These are phyloP conservation scores for Ametastegia equiseti DNA, from an alignment of 2,888 invertebrate species.

Conservation along the genomic window DNA sequence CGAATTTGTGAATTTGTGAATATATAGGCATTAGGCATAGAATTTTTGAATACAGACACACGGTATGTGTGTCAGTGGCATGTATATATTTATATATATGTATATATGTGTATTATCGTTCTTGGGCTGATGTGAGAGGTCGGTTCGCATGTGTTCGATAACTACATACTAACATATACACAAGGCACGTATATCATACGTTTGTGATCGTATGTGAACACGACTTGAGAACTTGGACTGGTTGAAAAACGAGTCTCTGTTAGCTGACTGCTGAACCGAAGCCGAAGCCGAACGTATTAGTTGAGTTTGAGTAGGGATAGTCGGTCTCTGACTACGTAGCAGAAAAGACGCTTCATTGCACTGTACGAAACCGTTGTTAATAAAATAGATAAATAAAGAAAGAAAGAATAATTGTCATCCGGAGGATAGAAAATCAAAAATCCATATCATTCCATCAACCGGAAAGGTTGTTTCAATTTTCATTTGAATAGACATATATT, in stretches of 20 bases:
- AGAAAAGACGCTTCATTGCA: not conserved
- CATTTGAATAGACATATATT: not conserved
- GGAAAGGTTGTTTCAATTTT: too few species aligned
- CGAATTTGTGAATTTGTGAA: too few species aligned
- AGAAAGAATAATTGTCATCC: too few species aligned
- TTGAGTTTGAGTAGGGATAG: not conserved
- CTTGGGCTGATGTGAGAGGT: too few species aligned
- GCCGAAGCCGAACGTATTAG: too few species aligned
- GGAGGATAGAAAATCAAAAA: too few species aligned
- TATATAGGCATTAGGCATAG: too few species aligned
- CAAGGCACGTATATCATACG: too few species aligned
- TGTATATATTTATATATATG: not conserved
- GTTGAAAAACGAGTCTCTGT: constrained; percentile 11
- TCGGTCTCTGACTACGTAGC: not conserved
- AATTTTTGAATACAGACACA: not conserved
- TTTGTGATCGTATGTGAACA: not conserved
- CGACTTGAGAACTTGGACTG: too few species aligned
- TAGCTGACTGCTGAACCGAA: not conserved
- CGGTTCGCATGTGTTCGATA: too few species aligned
- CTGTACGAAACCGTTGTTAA: not conserved
- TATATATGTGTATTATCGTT: not conserved
- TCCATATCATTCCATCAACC: not conserved
- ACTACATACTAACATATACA: not conserved
- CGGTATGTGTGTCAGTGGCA: not conserved
- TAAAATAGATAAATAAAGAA: too few species aligned